A percentile compares a stretch with the other conserved stretches of the same genome.
phyloP scores from a whole-genome alignment of 2,797 vertebrate genomes.

The Pteronotus mesoamericanus region DNA sequence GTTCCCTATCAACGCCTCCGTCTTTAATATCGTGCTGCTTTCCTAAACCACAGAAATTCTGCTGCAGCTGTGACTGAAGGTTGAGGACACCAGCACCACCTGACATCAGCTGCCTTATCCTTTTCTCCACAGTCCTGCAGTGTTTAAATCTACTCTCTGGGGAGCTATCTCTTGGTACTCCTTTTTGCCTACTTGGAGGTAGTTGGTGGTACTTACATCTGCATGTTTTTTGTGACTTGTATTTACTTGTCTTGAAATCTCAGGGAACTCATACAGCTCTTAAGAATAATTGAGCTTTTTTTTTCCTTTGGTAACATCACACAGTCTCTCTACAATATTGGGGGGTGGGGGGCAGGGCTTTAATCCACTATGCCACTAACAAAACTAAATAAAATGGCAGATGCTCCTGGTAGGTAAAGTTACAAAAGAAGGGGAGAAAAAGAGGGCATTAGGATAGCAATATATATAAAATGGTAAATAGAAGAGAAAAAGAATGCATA shows the following conservation, averaged over 20 bases:
- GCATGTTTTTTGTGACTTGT: neutral
- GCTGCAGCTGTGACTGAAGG: neutral
- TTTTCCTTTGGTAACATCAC: neutral
- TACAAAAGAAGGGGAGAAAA: neutral
- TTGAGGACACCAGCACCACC: neutral
- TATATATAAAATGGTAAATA: neutral
- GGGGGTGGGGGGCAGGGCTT: neutral
- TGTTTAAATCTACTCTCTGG: neutral
- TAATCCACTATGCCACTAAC: neutral
- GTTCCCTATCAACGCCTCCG: no score
- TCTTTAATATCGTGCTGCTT: neutral
- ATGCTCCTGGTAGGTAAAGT: neutral
- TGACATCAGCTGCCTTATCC: neutral
- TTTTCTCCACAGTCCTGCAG: neutral
- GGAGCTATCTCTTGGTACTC: neutral
- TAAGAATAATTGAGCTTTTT: neutral
- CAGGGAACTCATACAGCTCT: neutral
- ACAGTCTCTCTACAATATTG: neutral
- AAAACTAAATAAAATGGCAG: neutral
- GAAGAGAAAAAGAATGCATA: neutral
- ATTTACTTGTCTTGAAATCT: neutral
- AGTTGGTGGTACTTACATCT: neutral
- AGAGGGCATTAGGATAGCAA: neutral
- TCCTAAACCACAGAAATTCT: neutral
- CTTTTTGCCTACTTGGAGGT: neutral